phyloP scores from a whole-genome alignment of 2,113 vertebrate species.

The Mormoops blainvillei region DNA sequence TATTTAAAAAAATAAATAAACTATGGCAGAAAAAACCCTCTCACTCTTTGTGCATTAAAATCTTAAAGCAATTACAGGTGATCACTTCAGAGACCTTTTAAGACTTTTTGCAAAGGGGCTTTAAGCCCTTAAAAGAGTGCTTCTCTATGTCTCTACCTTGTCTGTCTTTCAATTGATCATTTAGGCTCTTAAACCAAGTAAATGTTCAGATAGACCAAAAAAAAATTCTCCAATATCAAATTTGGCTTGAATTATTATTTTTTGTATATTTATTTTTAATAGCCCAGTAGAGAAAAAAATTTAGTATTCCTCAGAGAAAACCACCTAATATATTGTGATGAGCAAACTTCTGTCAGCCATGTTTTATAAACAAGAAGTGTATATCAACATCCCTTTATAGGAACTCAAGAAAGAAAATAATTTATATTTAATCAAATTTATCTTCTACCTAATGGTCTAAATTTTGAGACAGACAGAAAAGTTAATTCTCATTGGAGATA shows the following conservation, averaged over 20 bases:
- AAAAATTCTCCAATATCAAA: not conserved
- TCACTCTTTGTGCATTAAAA: not conserved
- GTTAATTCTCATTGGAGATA: not conserved
- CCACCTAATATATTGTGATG: not conserved
- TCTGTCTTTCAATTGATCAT: not conserved
- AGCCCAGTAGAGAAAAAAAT: not conserved
- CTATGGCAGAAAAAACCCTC: not conserved
- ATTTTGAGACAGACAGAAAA: not conserved
- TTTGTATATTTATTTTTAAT: not conserved
- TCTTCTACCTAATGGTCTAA: not conserved
- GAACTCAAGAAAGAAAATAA: not conserved
- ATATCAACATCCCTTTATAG: not conserved
- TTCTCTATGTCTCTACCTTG: not conserved
- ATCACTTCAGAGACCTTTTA: not conserved
- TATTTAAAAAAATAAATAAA: no score
- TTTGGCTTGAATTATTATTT: not conserved
- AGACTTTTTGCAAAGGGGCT: not conserved
- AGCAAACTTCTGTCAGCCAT: no score
- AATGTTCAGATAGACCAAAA: not conserved
- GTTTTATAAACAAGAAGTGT: not conserved
- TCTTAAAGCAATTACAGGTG: not conserved
- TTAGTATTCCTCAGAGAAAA: not conserved
- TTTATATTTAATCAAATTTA: not conserved
- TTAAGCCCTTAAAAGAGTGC: not conserved
- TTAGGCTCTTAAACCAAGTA: not conserved